Percentiles rank a stretch among this genome's conserved stretches.
Conservation (phyloP, 30 jellyfish, hydroid and myxozoan genomes). For the Aurelia coerulea region DNA sequence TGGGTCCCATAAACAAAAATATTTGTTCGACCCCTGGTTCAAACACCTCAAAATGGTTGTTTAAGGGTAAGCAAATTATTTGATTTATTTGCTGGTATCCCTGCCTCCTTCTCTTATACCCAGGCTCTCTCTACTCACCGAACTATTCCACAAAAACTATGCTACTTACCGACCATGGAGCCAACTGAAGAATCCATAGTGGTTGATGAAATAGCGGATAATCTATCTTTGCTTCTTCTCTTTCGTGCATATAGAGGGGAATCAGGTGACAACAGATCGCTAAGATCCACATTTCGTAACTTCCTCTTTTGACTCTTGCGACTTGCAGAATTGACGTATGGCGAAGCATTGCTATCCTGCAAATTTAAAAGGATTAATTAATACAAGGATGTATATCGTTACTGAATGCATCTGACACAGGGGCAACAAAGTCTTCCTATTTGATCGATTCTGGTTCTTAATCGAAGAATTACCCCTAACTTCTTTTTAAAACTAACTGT, state of each 20-base stretch:
- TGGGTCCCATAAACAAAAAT: too few relatives aligned
- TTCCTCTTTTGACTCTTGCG: conserved; percentile 78
- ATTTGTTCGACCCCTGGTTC: too few relatives aligned
- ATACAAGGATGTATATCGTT: neutral
- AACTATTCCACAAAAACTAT: neutral
- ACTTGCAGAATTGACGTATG: conserved; percentile 64
- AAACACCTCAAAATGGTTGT: too few relatives aligned
- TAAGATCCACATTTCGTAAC: conserved; percentile 72
- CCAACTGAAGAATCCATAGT: conserved; percentile 95
- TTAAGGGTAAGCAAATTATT: too few relatives aligned
- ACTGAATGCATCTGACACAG: too few relatives aligned
- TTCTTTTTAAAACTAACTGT: too few relatives aligned
- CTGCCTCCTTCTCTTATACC: too few relatives aligned
- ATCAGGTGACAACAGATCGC: conserved; percentile 92
- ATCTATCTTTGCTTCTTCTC: conserved; percentile 88
- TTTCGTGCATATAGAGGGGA: conserved; percentile 79
- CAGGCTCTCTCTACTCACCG: too few relatives aligned
- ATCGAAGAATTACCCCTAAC: too few relatives aligned
- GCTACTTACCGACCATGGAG: conserved; percentile 70
- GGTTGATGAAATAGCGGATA: conserved; percentile 84
- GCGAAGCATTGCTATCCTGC: conserved; percentile 87
- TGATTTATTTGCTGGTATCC: too few relatives aligned
- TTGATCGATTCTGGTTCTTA: too few relatives aligned
- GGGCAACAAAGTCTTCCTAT: too few relatives aligned
- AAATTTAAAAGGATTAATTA: neutral